Conservation (phyloP, 2,888 invertebrate genomes). For the Fabriciana adippe region DNA sequence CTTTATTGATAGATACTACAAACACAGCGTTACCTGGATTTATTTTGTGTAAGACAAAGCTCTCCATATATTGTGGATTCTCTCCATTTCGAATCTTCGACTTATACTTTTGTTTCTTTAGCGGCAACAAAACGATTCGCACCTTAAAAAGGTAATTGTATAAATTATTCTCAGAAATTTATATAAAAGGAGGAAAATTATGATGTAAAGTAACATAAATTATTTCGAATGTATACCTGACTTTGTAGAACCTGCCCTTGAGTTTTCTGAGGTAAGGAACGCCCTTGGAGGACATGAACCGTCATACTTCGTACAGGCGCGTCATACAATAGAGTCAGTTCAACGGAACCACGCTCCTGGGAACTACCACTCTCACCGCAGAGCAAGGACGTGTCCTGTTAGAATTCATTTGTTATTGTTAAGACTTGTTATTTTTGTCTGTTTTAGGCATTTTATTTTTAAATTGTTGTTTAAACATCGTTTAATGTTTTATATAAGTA, state of each 20-base stretch:
- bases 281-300: conserved; percentile 94
- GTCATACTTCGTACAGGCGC: conserved; percentile 96
- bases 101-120: conserved; percentile 96
- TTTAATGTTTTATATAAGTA: too few species aligned
- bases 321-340: conserved; percentile 94
- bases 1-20: not conserved
- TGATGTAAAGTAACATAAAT: not conserved
- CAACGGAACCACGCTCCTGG: conserved; percentile 87
- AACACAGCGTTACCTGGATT: conserved; percentile 85
- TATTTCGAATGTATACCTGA: conserved; percentile 51
- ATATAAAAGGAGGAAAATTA: too few species aligned
- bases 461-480: too few species aligned
- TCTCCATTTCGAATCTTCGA: conserved; percentile 95
- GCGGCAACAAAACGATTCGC: conserved; percentile 92
- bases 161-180: not conserved
- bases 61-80: conserved; percentile 96
- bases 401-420: too few species aligned
- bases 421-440: conserved; percentile 32
- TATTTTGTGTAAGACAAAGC: conserved; percentile 94
- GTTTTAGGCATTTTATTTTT: too few species aligned
- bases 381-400: conserved; percentile 75
- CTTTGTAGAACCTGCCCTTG: conserved; percentile 67
- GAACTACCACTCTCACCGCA: conserved; percentile 79
- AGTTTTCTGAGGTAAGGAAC: conserved; percentile 86
- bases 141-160: conserved; percentile 81